Evolutionary conservation across 2,797 vertebrate genomes (phyloP), one percentile per base, ranked within the genome.

Genomic region (Catamblyrhynchus diadema): DNA sequence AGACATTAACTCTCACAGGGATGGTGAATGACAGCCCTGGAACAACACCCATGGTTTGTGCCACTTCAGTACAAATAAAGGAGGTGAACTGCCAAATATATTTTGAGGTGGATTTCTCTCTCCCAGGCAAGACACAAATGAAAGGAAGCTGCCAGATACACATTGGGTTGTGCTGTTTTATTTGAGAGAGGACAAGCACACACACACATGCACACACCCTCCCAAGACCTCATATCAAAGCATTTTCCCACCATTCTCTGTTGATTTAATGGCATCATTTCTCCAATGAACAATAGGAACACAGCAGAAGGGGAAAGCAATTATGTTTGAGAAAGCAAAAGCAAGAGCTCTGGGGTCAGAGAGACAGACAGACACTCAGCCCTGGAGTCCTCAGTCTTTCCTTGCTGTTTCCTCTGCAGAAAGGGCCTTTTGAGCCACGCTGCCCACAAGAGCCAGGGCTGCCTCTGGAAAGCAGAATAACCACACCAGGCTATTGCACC

Each of bases 211-310:
- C 69, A 83, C 89, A 50, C 48, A 0, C 90, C 88, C 90, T 81
- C 88, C 41, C 16, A 95, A 71, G 72, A 61, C 85, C 80, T 86
- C 85, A 15, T 83, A 91, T 96, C 91, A 95, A 95, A 96, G 93
- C 82, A 35, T 75, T 95, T 96, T 96, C 95, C 94, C 93, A 95
- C 94, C 73, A 88, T 90, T 95, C 96, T 91, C 90, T 95, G 91
- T 92, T 96, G 93, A 96, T 85, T 94, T 94, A 95, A 91, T 91
- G 77, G 94, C 89, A 94, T 94, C 35, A 69, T 60, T 96, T 65
- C 81, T 95, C 62, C 70, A 78, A 32, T 0, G 0, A 96, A 95
- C 95, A 97, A 96, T 91, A 81, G 95, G 83, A 88, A 60, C 89
- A 79, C 27, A 82, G 81, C 83, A 89, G 59, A 95, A 93, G 66